Evolutionary conservation across 2,113 vertebrate genomes (phyloP), one percentile per base, ranked within the genome.

Genomic region (Ondatra zibethicus): DNA sequence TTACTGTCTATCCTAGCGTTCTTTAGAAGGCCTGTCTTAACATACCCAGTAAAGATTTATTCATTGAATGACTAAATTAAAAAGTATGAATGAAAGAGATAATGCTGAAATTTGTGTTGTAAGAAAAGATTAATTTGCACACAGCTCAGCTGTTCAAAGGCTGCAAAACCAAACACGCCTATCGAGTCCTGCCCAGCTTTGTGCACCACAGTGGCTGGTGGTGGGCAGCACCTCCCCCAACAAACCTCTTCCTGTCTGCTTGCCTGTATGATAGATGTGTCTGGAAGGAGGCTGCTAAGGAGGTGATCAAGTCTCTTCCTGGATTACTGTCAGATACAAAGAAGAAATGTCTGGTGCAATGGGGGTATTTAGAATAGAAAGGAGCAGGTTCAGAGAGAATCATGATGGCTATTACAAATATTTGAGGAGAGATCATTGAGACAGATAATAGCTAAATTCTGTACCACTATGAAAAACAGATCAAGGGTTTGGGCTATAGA

Each of bases 31-130:
- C 36, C 75, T 66, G 25, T 27, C n/a, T 91, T 87, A 80, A 93
- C 70, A 73, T 2, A 39, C 47, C 66, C 63, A 61, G 50, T 31
- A 92, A 76, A 85, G 93, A 88, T 81, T 58, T 90, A n/a, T 55
- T 78, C 72, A 72, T 17, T 87, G 88, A 93, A 65, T 89, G 88
- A 94, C 47, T 90, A 70, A 88, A 91, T 88, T 86, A 36, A 73
- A 92, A 88, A 88, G 65, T 84, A 93, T 17, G 91, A 88, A 52
- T 88, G 58, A 72, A 95, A 94, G 42, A 80, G 72, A 36, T 58
- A 50, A 81, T 19, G 25, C 36, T 78, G 42, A 31, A 42, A 66
- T 88, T 76, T 50, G 23, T 66, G 82, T 92, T 84, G 76, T 58
- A 82, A 95, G 73, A 76, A 55, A 72, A 94, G 77, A 81, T 88